Percentiles rank a stretch among this genome's conserved stretches.
These are phyloP conservation scores for Salticus scenicus DNA, from an alignment of 2,888 invertebrate genomes.

Conservation along the genomic window DNA sequence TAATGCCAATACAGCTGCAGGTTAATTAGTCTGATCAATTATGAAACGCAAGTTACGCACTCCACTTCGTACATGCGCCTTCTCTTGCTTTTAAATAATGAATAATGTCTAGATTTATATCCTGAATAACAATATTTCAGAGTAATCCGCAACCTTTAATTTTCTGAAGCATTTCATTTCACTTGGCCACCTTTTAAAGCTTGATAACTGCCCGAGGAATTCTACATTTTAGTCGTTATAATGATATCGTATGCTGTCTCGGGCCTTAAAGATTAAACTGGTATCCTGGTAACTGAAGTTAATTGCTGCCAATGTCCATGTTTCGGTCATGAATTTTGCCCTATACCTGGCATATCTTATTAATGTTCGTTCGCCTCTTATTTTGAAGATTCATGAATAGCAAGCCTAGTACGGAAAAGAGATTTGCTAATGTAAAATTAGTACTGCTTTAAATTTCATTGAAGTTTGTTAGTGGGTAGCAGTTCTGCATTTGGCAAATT, in stretches of 20 bases:
- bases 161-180: conserved; percentile 1
- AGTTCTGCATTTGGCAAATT: too few relatives aligned
- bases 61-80: too few relatives aligned
- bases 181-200: neutral
- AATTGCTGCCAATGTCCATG: neutral
- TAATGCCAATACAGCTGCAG: too few relatives aligned
- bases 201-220: conserved; percentile 3
- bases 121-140: neutral
- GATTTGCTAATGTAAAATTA: neutral
- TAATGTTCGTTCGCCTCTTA: neutral
- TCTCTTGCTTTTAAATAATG: neutral
- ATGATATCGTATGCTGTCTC: neutral
- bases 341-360: neutral
- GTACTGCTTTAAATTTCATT: neutral
- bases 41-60: too few relatives aligned
- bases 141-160: conserved; percentile 1
- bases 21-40: too few relatives aligned
- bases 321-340: neutral
- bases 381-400: neutral
- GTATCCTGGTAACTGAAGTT: neutral
- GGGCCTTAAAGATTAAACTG: neutral
- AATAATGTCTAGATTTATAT: neutral
- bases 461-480: neutral
- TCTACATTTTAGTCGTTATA: conserved; percentile 6
- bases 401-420: neutral